Conservation (phyloP, 2,113 vertebrate genomes). For the Megaceryle torquata region DNA sequence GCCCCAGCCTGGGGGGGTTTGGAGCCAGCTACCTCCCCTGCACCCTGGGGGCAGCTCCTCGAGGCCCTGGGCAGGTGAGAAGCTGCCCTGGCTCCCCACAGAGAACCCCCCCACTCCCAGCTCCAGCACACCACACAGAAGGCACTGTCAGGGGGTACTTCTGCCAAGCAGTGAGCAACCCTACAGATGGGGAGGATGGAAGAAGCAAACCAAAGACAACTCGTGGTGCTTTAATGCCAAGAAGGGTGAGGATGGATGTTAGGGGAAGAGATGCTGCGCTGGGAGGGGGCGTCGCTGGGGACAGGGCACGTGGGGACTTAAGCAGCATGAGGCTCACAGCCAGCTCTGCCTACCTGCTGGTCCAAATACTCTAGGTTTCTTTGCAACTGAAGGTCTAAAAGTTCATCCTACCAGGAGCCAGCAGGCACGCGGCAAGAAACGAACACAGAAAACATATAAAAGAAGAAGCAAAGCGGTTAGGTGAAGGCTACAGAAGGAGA, state of each 20-base stretch:
- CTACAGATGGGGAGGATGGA: not conserved
- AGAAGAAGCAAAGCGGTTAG: conserved; percentile 82
- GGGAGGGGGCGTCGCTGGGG: not conserved
- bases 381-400: conserved; percentile 98
- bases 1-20: not conserved
- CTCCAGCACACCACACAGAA: not conserved
- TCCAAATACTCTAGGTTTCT: conserved; percentile 98
- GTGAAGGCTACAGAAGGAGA: conserved; percentile 55
- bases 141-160: not conserved
- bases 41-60: not conserved
- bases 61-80: fast-evolving
- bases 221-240: conserved; percentile 15
- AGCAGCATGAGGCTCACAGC: conserved; percentile 52
- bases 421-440: conserved; percentile 73
- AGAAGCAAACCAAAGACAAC: conserved; percentile 51
- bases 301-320: not conserved
- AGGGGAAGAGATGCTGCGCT: not conserved
- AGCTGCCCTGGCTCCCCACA: not conserved
- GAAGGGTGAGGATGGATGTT: conserved; percentile 54
- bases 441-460: conserved; percentile 74
- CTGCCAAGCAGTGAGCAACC: not conserved
- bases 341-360: conserved; percentile 92
- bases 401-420: conserved; percentile 90
- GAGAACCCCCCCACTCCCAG: fast-evolving
- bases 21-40: not conserved